Evolutionary conservation across 1,140 invertebrate species (phyloP), one percentile per base, ranked within the genome.

Genomic region (Aphidius ervi): DNA sequence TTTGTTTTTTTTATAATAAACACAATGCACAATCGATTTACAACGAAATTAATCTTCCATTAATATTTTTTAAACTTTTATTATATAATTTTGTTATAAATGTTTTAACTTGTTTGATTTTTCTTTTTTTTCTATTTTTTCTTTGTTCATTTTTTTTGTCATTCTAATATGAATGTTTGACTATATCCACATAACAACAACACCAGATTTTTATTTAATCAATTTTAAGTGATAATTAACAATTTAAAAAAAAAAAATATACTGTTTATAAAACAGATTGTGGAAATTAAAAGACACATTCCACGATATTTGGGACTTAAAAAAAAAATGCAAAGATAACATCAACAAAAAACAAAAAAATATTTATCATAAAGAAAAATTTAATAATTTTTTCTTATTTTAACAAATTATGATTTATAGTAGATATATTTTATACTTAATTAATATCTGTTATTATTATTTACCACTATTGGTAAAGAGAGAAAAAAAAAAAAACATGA

Each of bases 391-490:
- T 31, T 31, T 31, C 23, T 31, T 31, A 31, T 31, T 31, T 31
- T 31, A 68, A 68, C 68, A 45, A 65, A 62, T 59, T 52, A 67
- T 71, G 70, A 74, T 75, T 77, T 78, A 70, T 79, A 76, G 73
- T 79, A 76, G 73, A 46, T 76, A 79, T 78, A 77, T 76, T 75
- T 77, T 77, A 76, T 79, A 78, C 69, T 72, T 74, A 73, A 77
- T 76, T 10, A 74, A 76, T 74, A 75, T 70, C 73, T 65, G 52
- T 54, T 61, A 69, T 72, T 75, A 71, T 72, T 46, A 70, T 73
- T 65, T 65, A 68, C 65, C 74, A 72, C 68, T 23, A 76, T 74
- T 73, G 71, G 71, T 72, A 70, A 50, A 72, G 63, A 75, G 69
- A 72, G 70, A 71, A 39, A 49, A 8, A 63, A n/a, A 58, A 53